A percentile compares a stretch with the other conserved stretches of the same genome.
phyloP scores from a whole-genome alignment of 2,113 vertebrate species.

The Baryphthengus martii region DNA sequence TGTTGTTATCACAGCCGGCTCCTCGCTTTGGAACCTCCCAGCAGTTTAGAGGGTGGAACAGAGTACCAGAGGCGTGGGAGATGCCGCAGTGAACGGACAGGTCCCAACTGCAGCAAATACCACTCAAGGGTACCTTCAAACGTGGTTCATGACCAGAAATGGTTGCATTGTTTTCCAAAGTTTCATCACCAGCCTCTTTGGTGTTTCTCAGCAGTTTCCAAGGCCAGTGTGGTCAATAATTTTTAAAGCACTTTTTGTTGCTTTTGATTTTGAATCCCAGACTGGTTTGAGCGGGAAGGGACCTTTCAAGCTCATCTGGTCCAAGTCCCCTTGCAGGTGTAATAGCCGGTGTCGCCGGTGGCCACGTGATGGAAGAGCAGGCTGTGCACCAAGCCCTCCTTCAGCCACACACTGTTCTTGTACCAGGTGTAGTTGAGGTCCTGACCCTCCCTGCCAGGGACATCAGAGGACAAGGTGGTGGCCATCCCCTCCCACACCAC shows the following conservation, averaged over 20 bases:
- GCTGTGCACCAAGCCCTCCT: neutral
- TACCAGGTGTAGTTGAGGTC: conserved; percentile 71
- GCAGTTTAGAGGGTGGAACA: rapidly evolving
- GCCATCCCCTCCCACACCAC: conserved; percentile 57
- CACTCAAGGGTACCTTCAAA: rapidly evolving
- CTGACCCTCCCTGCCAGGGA: conserved; percentile 28
- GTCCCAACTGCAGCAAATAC: neutral
- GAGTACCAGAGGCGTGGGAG: neutral
- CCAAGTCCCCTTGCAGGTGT: conserved; percentile 62
- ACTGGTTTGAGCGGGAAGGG: too few relatives aligned
- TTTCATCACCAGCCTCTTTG: too few relatives aligned
- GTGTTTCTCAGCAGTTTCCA: too few relatives aligned
- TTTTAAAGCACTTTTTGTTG: too few relatives aligned
- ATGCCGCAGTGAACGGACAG: rapidly evolving
- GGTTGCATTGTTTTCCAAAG: too few relatives aligned
- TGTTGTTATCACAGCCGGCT: neutral
- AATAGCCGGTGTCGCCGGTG: conserved; percentile 44
- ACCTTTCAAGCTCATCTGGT: too few relatives aligned
- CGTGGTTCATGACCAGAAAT: rapidly evolving
- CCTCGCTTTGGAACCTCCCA: neutral
- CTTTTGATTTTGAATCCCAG: too few relatives aligned
- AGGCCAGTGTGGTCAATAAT: too few relatives aligned
- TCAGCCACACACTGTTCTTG: conserved; percentile 60
- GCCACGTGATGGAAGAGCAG: neutral
- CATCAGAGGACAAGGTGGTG: conserved; percentile 53